Evolutionary conservation across 2,797 vertebrate genomes (phyloP).

Genomic region (Sebastes oblongus): DNA sequence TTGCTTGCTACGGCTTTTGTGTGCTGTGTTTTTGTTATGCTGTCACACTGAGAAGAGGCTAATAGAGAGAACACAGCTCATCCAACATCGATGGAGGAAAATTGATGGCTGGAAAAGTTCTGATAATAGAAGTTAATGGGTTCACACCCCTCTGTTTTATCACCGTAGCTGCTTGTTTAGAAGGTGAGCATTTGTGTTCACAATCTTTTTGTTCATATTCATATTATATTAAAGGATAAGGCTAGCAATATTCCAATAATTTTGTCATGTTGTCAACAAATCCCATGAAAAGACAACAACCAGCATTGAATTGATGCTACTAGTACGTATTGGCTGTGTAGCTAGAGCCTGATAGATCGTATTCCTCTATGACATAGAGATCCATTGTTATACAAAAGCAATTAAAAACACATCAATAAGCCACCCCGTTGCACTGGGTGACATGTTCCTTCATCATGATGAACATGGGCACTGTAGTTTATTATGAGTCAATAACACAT

Average conservation of each 20-base stretch:
- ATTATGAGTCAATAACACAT: neutral
- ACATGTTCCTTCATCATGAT: neutral
- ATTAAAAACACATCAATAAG: neutral
- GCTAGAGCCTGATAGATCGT: neutral
- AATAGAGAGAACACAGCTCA: conserved; percentile 32
- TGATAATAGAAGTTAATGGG: conserved; percentile 48
- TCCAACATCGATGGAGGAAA: conserved; percentile 1
- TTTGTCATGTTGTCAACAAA: neutral
- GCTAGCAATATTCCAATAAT: too few species aligned
- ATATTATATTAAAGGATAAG: neutral
- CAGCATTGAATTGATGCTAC: neutral
- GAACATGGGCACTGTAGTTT: neutral
- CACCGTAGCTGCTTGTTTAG: neutral
- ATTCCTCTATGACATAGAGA: neutral
- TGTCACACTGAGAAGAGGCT: conserved; percentile 41
- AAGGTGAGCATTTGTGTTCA: conserved; percentile 5
- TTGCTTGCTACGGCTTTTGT: conserved; percentile 21
- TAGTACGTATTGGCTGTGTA: neutral
- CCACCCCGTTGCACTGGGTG: neutral
- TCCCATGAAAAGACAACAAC: neutral
- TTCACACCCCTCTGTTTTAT: conserved; percentile 7
- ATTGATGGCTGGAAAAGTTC: conserved; percentile 51
- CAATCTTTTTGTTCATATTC: neutral
- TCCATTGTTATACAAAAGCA: neutral
- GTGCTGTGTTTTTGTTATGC: conserved; percentile 28